Evolutionary conservation across 2,113 vertebrate genomes (phyloP).

Genomic region (Acanthisitta chloris): DNA sequence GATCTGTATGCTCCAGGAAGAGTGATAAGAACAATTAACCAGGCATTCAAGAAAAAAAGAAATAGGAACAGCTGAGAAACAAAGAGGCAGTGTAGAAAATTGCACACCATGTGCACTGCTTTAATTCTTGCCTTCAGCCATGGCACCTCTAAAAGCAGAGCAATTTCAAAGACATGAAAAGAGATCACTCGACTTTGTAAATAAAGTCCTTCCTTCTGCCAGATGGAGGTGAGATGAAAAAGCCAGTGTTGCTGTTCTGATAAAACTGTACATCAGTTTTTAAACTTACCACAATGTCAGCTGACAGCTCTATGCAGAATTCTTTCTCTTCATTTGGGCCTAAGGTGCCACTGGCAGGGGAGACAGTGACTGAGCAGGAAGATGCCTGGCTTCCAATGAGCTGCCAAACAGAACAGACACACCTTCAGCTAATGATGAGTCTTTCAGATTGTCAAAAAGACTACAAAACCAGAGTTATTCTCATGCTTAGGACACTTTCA

Average conservation of each 20-base stretch:
- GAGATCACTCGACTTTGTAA: background rate
- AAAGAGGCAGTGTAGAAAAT: background rate
- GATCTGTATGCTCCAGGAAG: background rate
- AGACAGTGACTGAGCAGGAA: constrained; percentile 69
- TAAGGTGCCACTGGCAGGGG: constrained; percentile 75
- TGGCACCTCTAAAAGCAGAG: background rate
- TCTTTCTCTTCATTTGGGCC: constrained; percentile 79
- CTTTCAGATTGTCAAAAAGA: background rate
- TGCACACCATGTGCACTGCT: background rate
- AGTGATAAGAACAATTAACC: background rate
- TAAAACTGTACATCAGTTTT: background rate
- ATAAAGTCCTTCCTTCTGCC: background rate
- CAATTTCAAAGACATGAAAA: background rate
- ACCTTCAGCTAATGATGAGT: background rate
- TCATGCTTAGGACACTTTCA: background rate
- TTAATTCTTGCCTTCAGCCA: background rate
- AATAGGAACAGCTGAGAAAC: background rate
- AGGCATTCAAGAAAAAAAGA: background rate
- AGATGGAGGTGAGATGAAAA: background rate
- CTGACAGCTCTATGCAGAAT: constrained; percentile 75
- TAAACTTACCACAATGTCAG: constrained; percentile 72
- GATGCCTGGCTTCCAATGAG: constrained; percentile 79
- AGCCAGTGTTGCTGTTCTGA: background rate
- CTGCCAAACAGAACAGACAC: constrained; percentile 48
- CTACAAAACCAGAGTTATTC: background rate